A percentile compares a stretch with the other conserved stretches of the same genome.
phyloP scores from a whole-genome alignment of 1,140 invertebrate species.

The Solenopsis fugax region DNA sequence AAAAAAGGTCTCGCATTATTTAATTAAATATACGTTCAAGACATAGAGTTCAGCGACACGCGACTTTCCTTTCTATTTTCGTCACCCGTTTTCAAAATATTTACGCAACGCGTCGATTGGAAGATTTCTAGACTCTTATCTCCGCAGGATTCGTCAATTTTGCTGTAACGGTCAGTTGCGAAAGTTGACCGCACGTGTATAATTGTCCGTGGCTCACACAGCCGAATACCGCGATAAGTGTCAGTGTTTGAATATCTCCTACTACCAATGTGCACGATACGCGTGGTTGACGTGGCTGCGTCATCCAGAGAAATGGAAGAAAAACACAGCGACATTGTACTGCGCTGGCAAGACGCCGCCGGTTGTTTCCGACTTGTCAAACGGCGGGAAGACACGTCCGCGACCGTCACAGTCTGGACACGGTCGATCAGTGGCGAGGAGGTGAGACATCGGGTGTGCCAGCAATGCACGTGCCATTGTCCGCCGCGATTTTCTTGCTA shows the following conservation, averaged over 20 bases:
- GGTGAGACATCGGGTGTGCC: neutral
- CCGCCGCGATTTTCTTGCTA: neutral
- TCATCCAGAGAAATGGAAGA: conserved; percentile 37
- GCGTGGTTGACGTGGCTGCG: neutral
- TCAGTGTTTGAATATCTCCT: neutral
- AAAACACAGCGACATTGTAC: neutral
- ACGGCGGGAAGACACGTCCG: conserved; percentile 25
- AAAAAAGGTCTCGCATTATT: neutral
- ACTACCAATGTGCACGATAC: neutral
- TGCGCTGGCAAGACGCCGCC: neutral
- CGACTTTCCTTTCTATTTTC: neutral
- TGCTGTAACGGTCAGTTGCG: neutral
- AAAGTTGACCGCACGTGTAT: conserved; percentile 15
- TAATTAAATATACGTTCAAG: neutral
- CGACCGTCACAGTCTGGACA: neutral
- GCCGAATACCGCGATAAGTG: neutral
- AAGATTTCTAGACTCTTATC: neutral
- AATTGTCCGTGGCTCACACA: neutral
- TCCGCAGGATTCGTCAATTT: neutral
- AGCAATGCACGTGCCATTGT: conserved; percentile 16
- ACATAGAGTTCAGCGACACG: neutral
- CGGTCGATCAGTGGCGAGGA: conserved; percentile 18
- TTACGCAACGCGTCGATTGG: neutral
- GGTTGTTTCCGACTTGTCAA: conserved; percentile 47
- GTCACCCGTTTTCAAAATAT: neutral